Conservation (phyloP, 1,140 invertebrate species). For the Bombus ignitus region DNA sequence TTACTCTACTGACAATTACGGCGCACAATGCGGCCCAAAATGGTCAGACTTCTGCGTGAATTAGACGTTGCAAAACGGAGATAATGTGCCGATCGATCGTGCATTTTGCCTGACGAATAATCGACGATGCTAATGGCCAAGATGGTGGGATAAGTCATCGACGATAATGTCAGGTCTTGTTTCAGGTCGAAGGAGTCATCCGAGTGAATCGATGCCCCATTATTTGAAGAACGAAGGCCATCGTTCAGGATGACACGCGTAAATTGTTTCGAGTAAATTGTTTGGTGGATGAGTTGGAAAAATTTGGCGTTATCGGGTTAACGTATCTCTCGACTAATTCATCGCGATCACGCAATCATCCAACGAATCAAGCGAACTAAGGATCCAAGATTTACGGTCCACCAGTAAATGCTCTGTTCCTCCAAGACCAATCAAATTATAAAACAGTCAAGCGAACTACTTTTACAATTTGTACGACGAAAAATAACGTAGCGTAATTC, state of each 20-base stretch:
- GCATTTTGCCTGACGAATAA: slow-evolving; percentile 11
- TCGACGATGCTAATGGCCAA: slow-evolving; percentile 33
- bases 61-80: slow-evolving; percentile 14
- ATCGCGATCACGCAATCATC: too few relatives aligned
- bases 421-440: too few relatives aligned
- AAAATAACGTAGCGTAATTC: too few relatives aligned
- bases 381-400: too few relatives aligned
- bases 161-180: not conserved
- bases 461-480: too few relatives aligned
- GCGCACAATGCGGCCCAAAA: slow-evolving; percentile 27
- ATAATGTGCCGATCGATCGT: slow-evolving; percentile 19
- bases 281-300: not conserved
- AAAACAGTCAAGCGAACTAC: too few relatives aligned
- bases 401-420: too few relatives aligned
- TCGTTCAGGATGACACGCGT: not conserved
- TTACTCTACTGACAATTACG: slow-evolving; percentile 39
- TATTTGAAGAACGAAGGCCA: not conserved
- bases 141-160: not conserved
- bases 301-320: not conserved
- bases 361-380: too few relatives aligned
- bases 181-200: not conserved
- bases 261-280: not conserved
- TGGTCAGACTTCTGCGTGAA: slow-evolving; percentile 28
- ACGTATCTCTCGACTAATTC: not conserved
- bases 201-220: not conserved